Base-by-base conservation (phyloP, 1,140 invertebrate genomes). In the Ditylenchus dipsaci region DNA sequence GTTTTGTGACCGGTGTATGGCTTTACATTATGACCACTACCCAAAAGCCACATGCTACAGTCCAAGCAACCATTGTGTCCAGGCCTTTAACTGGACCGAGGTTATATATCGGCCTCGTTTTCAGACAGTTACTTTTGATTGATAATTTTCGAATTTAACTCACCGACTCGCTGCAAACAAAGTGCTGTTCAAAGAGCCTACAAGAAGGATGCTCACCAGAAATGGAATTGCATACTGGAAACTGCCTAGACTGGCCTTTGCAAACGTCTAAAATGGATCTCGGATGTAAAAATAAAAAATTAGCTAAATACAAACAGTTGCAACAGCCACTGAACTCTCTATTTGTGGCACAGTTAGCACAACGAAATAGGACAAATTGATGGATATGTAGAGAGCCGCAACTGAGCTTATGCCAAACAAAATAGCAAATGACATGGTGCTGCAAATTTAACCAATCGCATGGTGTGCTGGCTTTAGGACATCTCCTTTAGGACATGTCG, bases 181-280 rank as follows among this genome's bases (percentile, higher is more conserved):
- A 43, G 76, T 83, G 19, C 69, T 73, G 56, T 82, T 82, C 23
- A 82, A 43, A 0, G 78, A 79, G 11, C 80, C 80, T 47, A 82
- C 70, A 9, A 82, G 53, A 19, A 82, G 26, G 42, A 83, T 56
- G 56, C 72, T 65, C 42, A 82, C 72, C 65, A 82, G 61, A 30
- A 81, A 75, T 9, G 79, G 81, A 13, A 81, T 77, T 1, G 65
- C 59, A 62, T 80, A 78, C 11, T 72, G 56, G 38, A 82, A 77
- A 26, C 38, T 47, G 15, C 79, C 79, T 11, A 83, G 69, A 11
- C 77, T 68, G 1, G 59, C 49, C 38, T 80, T 66, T 0, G 79
- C 75, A 71, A 80, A 80, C 15, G 73, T 75, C 73, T 74, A 9
- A 76, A 73, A 38, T 3, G 19, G 3, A 67, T 47, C 19, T 68